phyloP scores from a whole-genome alignment of 1,140 invertebrate genomes.

The Ganaspis sp. region DNA sequence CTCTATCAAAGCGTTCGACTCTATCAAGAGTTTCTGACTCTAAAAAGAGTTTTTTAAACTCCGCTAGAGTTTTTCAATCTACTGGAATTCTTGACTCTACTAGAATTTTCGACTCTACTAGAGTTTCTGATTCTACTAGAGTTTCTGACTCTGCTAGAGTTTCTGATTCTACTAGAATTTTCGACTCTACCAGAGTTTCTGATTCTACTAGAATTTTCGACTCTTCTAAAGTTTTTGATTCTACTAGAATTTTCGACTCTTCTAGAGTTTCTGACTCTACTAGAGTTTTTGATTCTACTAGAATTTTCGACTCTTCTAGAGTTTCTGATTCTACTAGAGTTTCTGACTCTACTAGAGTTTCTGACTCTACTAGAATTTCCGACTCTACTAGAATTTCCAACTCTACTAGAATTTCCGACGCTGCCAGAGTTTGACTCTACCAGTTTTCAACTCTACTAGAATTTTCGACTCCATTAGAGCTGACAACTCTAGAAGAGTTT shows the following conservation, averaged over 20 bases:
- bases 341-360: no score
- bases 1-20: background rate
- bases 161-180: background rate
- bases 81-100: background rate
- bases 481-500: no score
- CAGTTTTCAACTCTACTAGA: background rate
- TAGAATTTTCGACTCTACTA: background rate
- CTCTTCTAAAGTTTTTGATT: background rate
- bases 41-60: no score
- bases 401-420: background rate
- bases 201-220: background rate
- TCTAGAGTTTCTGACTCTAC: no score
- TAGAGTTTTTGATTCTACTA: background rate
- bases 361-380: no score
- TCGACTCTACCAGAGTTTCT: background rate
- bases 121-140: background rate
- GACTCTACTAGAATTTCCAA: no score
- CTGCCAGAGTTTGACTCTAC: no score
- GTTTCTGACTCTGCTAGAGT: background rate
- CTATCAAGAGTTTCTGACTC: no score
- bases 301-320: background rate
- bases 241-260: no score
- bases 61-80: no score
- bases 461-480: background rate
- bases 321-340: background rate